Conservation (phyloP, 1,140 invertebrate species). For the Dendrolimus kikuchii region DNA sequence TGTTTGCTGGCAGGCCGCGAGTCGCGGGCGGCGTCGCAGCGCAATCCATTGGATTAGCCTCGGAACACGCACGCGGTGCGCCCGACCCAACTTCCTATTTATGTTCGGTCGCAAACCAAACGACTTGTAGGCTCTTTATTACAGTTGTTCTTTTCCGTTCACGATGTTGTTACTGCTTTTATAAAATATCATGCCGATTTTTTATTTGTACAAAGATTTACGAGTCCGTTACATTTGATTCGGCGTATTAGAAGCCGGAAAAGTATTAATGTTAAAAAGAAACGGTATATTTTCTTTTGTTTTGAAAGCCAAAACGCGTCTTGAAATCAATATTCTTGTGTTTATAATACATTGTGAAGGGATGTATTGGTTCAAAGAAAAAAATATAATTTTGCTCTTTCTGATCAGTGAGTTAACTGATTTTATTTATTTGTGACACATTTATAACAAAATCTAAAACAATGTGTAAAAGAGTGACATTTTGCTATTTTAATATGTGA, state of each 20-base stretch:
- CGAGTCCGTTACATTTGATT: slow-evolving; percentile 5
- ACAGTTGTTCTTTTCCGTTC: slow-evolving; percentile 66
- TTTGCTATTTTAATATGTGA: too few species aligned
- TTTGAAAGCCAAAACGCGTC: too few species aligned
- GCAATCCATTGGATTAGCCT: slow-evolving; percentile 64
- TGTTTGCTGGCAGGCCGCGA: slow-evolving; percentile 30
- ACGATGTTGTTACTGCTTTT: slow-evolving; percentile 53
- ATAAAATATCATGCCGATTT: slow-evolving; percentile 55
- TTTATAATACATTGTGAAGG: too few species aligned
- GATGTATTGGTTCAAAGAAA: too few species aligned
- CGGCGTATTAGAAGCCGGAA: slow-evolving; percentile 23
- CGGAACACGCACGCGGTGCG: slow-evolving; percentile 50
- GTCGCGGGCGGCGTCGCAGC: slow-evolving; percentile 28
- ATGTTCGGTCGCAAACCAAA: slow-evolving; percentile 61
- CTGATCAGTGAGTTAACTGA: too few species aligned
- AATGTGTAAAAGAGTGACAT: too few species aligned
- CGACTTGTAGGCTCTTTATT: slow-evolving; percentile 71
- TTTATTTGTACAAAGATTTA: slow-evolving; percentile 32
- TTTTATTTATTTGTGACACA: too few species aligned
- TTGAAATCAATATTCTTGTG: too few species aligned
- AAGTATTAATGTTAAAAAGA: slow-evolving; percentile 8
- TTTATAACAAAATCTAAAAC: too few species aligned
- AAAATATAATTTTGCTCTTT: too few species aligned
- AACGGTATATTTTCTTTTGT: too few species aligned
- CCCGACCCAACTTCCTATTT: slow-evolving; percentile 52